Percentiles rank a stretch among this genome's conserved stretches.
Conservation (phyloP, 2,888 invertebrate genomes). For the Meteorus colon region DNA sequence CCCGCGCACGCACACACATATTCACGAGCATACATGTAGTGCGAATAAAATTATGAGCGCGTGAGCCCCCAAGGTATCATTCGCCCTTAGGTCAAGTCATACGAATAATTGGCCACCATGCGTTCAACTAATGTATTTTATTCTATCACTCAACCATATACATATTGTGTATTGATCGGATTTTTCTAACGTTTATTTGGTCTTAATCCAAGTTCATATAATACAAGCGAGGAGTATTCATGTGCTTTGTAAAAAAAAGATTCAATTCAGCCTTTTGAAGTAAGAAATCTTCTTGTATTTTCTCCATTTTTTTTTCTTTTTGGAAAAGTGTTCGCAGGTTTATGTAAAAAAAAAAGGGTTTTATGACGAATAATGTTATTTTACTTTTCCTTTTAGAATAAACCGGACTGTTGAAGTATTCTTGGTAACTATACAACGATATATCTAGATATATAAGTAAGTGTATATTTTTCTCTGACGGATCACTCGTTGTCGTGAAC, state of each 20-base stretch:
- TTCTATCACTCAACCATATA: neutral
- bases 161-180: too few species aligned
- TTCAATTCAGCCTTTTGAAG: too few species aligned
- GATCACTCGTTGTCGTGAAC: neutral
- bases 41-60: conserved; percentile 67
- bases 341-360: too few species aligned
- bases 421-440: conserved; percentile 66
- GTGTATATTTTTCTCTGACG: conserved; percentile 1
- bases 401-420: conserved; percentile 72
- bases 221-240: too few species aligned
- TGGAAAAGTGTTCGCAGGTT: too few species aligned
- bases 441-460: neutral
- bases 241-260: too few species aligned
- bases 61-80: conserved; percentile 69
- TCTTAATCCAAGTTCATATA: too few species aligned
- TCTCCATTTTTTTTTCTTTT: too few species aligned
- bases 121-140: conserved; percentile 54
- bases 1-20: conserved; percentile 23
- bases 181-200: too few species aligned
- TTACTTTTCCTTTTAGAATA: conserved; percentile 61
- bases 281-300: too few species aligned
- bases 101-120: conserved; percentile 67
- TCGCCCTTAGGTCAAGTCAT: conserved; percentile 63
- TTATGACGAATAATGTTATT: neutral
- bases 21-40: conserved; percentile 30